Conservation (phyloP, 2,888 invertebrate genomes). For the Lasioglossum villosulum region DNA sequence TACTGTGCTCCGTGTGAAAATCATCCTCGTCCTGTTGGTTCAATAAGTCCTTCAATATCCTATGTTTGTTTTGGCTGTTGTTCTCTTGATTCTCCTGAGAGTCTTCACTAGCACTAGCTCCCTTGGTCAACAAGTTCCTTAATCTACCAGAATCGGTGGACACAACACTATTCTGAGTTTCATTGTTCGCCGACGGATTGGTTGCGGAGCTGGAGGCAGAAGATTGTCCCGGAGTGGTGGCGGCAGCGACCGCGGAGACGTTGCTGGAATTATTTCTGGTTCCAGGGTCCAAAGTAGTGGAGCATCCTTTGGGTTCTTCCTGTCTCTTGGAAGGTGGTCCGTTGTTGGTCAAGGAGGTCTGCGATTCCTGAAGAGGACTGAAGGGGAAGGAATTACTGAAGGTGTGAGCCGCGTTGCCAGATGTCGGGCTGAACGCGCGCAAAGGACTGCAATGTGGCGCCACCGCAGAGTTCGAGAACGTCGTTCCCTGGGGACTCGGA, state of each 20-base stretch:
- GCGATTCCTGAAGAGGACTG: slow-evolving; percentile 87
- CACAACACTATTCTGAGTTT: slow-evolving; percentile 74
- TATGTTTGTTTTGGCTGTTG: slow-evolving; percentile 84
- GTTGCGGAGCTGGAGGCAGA: too few species aligned
- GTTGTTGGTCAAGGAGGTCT: slow-evolving; percentile 79
- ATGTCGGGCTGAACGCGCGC: slow-evolving; percentile 84
- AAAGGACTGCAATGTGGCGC: slow-evolving; percentile 86
- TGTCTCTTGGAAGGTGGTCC: slow-evolving; percentile 68
- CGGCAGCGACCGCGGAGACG: too few species aligned
- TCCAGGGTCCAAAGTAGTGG: background rate
- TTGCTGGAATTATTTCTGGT: too few species aligned
- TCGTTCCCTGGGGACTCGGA: slow-evolving; percentile 83
- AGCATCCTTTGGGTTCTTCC: slow-evolving; percentile 72
- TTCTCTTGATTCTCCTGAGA: slow-evolving; percentile 75
- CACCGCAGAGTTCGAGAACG: slow-evolving; percentile 84
- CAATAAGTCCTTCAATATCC: slow-evolving; percentile 87
- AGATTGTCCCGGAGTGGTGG: too few species aligned
- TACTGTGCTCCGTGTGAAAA: slow-evolving; percentile 85
- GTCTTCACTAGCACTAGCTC: slow-evolving; percentile 78
- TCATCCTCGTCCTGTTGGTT: slow-evolving; percentile 89
- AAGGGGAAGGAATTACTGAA: slow-evolving; percentile 87
- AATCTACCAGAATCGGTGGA: slow-evolving; percentile 85
- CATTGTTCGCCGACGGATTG: too few species aligned
- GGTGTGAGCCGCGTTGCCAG: slow-evolving; percentile 85
- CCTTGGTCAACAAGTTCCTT: slow-evolving; percentile 85